These are phyloP conservation scores for Sakesphorus luctuosus DNA, from an alignment of 2,113 vertebrate genomes.

Conservation along the genomic window DNA sequence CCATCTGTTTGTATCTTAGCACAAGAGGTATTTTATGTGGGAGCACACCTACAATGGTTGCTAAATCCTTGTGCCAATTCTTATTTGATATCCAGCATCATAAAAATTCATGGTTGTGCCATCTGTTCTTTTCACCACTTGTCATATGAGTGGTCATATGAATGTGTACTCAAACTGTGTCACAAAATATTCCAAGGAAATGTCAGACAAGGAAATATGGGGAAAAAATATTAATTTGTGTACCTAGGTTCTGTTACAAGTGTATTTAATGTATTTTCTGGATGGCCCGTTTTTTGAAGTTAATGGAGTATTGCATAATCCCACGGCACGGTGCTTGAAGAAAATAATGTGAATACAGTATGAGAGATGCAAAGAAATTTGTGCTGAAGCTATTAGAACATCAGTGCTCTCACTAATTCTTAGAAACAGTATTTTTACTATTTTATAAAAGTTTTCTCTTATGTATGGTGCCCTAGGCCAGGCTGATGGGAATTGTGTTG, in stretches of 20 bases:
- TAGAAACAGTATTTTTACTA: neutral
- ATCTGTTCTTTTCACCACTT: slow-evolving; percentile 20
- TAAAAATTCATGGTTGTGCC: neutral
- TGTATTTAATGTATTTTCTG: neutral
- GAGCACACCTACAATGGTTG: neutral
- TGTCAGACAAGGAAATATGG: neutral
- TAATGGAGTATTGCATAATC: neutral
- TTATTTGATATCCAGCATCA: neutral
- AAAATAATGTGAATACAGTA: accelerated
- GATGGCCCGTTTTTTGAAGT: neutral
- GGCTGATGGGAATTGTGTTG: neutral
- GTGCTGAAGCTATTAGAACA: neutral
- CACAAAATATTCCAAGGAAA: neutral
- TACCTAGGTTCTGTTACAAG: neutral
- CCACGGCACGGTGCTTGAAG: neutral
- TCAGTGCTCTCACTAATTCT: neutral
- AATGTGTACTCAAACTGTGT: neutral
- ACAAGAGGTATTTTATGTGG: neutral
- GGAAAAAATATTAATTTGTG: neutral
- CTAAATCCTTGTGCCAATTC: neutral
- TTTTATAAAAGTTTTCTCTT: neutral
- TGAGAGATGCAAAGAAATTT: neutral
- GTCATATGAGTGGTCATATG: neutral
- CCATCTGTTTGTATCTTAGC: neutral
- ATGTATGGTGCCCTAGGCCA: neutral